Conservation (phyloP, 2,888 invertebrate species). For the Hirtodrosophila duncani region DNA sequence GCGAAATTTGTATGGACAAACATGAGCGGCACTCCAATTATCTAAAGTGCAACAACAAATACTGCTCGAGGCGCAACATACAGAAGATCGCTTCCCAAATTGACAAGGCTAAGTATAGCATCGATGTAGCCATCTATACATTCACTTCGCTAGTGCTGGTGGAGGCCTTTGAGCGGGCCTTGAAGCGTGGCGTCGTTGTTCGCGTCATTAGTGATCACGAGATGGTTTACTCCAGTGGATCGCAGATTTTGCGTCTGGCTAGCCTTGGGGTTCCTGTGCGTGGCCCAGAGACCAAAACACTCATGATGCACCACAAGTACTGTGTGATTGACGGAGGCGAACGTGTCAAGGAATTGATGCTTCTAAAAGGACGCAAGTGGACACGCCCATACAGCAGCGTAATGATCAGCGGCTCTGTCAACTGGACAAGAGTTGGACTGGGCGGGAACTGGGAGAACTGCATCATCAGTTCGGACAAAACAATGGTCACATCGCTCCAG, state of each 20-base stretch:
- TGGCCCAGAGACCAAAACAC: constrained; percentile 40
- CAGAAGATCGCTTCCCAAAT: constrained; percentile 52
- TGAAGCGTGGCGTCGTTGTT: constrained; percentile 59
- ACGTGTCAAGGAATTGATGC: constrained; percentile 34
- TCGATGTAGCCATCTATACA: constrained; percentile 75
- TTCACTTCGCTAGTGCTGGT: constrained; percentile 56
- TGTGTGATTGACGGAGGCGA: constrained; percentile 68
- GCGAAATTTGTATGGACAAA: constrained; percentile 8
- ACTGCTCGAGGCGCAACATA: constrained; percentile 47
- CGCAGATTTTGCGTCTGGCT: constrained; percentile 48
- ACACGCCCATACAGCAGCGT: constrained; percentile 17
- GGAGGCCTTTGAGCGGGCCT: constrained; percentile 53
- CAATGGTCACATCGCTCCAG: constrained; percentile 49
- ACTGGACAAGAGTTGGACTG: constrained; percentile 74
- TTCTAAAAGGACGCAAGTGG: not conserved
- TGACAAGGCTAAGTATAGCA: constrained; percentile 61
- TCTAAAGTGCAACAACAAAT: constrained; percentile 28
- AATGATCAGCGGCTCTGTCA: constrained; percentile 69
- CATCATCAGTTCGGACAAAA: constrained; percentile 60
- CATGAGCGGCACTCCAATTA: not conserved
- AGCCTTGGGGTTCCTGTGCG: constrained; percentile 62
- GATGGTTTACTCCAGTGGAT: constrained; percentile 57
- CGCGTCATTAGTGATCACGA: constrained; percentile 71
- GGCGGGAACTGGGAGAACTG: constrained; percentile 76
- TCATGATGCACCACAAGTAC: constrained; percentile 77